phyloP scores from a whole-genome alignment of 2,113 vertebrate species.

The Sinocyclocheilus anshuiensis region DNA sequence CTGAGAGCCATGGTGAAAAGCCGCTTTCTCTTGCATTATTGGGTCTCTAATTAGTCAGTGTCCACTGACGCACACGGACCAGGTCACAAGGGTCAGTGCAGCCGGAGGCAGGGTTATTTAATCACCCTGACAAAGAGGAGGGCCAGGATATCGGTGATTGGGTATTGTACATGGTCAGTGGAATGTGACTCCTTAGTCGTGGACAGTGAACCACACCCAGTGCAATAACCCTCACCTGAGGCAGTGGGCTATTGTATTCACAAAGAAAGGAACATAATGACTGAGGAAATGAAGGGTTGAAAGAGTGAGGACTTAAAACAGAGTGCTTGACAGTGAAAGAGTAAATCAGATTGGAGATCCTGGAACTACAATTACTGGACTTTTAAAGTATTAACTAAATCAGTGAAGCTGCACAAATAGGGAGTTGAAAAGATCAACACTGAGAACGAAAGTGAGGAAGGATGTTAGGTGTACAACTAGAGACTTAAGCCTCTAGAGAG shows the following conservation, averaged over 20 bases:
- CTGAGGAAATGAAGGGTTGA: constrained; percentile 51
- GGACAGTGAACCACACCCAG: constrained; percentile 49
- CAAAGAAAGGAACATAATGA: constrained; percentile 35
- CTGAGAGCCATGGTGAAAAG: constrained; percentile 59
- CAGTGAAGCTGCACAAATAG: constrained; percentile 36
- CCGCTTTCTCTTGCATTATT: constrained; percentile 66
- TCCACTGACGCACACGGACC: constrained; percentile 71
- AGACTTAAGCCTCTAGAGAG: constrained; percentile 19
- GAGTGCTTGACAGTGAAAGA: constrained; percentile 29
- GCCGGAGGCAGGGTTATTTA: constrained; percentile 72
- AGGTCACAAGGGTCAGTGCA: constrained; percentile 69
- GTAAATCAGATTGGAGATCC: constrained; percentile 54
- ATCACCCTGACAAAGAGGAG: constrained; percentile 63
- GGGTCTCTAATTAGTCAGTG: constrained; percentile 71
- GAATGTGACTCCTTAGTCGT: constrained; percentile 54
- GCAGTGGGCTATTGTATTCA: constrained; percentile 44
- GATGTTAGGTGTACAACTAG: constrained; percentile 17
- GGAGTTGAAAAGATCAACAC: constrained; percentile 32
- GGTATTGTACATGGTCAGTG: constrained; percentile 50
- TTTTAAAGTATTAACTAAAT: constrained; percentile 48
- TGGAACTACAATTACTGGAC: constrained; percentile 31
- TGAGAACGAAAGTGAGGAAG: constrained; percentile 37
- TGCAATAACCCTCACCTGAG: constrained; percentile 58
- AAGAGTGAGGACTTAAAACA: constrained; percentile 36
- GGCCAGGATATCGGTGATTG: constrained; percentile 48